Percentiles rank a stretch among this genome's conserved stretches.
Evolutionary conservation across 2,113 vertebrate genomes (phyloP).

Genomic region (Vanacampus margaritifer): DNA sequence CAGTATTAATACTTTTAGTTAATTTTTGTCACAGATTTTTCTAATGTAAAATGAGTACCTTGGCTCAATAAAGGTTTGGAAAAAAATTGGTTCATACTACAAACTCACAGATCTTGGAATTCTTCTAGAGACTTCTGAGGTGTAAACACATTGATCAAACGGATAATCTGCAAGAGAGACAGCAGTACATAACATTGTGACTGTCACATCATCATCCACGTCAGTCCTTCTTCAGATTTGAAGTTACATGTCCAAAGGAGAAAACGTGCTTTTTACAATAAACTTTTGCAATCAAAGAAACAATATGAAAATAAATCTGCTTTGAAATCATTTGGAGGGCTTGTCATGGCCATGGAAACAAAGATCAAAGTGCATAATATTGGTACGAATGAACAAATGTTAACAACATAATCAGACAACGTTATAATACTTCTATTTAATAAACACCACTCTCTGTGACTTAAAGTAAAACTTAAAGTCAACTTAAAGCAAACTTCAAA

Average conservation of each 20-base stretch:
- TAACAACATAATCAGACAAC: too few species aligned
- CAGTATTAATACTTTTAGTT: not conserved
- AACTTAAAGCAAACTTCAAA: not conserved
- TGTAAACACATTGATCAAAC: conserved; percentile 96
- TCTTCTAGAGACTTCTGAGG: conserved; percentile 98
- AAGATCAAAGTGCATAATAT: not conserved
- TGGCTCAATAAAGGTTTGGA: not conserved
- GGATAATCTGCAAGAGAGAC: conserved; percentile 85
- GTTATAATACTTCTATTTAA: not conserved
- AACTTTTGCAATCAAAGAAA: too few species aligned
- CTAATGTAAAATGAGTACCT: not conserved
- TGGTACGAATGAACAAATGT: not conserved
- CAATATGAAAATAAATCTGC: too few species aligned
- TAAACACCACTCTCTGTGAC: not conserved
- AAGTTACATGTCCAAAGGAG: not conserved
- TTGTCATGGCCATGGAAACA: not conserved
- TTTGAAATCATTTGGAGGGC: too few species aligned
- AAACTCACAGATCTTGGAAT: conserved; percentile 99
- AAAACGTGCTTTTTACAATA: not conserved
- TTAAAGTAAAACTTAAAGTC: not conserved
- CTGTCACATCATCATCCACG: conserved; percentile 27
- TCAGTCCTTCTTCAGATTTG: conserved; percentile 4
- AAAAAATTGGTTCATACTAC: not conserved
- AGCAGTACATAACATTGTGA: conserved; percentile 45
- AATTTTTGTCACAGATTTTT: not conserved